These are phyloP conservation scores for Macquaria australasica DNA, from an alignment of 2,113 vertebrate genomes.

Conservation along the genomic window DNA sequence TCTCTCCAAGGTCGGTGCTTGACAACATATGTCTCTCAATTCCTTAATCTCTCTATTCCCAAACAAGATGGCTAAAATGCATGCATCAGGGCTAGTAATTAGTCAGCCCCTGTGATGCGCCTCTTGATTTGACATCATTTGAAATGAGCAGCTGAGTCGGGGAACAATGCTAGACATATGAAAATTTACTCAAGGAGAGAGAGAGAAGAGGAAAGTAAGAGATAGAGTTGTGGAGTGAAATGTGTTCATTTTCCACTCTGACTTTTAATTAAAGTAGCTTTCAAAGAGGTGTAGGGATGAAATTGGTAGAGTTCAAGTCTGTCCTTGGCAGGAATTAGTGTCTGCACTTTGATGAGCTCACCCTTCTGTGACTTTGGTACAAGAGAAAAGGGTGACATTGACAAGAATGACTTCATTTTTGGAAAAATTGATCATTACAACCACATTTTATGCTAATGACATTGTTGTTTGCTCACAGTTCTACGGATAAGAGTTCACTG, in stretches of 20 bases:
- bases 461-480: background rate
- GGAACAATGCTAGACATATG: slow-evolving; percentile 13
- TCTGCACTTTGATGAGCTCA: slow-evolving; percentile 47
- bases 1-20: slow-evolving; percentile 74
- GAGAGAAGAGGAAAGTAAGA: background rate
- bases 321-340: slow-evolving; percentile 66
- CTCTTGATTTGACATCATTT: slow-evolving; percentile 54
- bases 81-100: slow-evolving; percentile 62
- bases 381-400: slow-evolving; percentile 57
- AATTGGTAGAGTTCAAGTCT: slow-evolving; percentile 58
- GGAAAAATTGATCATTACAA: background rate
- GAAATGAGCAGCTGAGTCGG: slow-evolving; percentile 65
- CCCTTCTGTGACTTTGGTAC: slow-evolving; percentile 23
- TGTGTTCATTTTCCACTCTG: slow-evolving; percentile 52
- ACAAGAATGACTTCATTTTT: slow-evolving; percentile 34
- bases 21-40: slow-evolving; percentile 59
- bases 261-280: slow-evolving; percentile 65
- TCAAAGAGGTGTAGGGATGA: slow-evolving; percentile 43
- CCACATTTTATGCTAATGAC: background rate
- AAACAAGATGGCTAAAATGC: slow-evolving; percentile 51
- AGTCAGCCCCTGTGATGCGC: slow-evolving; percentile 40
- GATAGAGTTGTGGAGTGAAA: slow-evolving; percentile 30
- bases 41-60: slow-evolving; percentile 75
- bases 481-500: background rate
- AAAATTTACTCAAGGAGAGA: slow-evolving; percentile 32